Conservation (phyloP, 2,888 invertebrate genomes). For the Ypsolopha sequella region DNA sequence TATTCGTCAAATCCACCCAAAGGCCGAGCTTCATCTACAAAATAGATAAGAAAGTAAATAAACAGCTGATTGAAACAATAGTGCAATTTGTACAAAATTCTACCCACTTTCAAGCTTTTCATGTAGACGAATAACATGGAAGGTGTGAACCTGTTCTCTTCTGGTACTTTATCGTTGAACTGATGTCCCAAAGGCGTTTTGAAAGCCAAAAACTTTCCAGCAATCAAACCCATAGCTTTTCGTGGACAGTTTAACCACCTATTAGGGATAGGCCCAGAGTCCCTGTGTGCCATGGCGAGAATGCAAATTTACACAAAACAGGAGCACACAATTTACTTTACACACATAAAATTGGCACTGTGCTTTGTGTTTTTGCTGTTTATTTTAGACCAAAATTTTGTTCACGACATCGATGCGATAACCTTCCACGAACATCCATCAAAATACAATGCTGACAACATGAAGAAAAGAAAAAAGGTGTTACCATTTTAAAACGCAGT, state of each 20-base stretch:
- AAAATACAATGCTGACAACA: no score
- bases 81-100: background rate
- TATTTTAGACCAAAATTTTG: background rate
- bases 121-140: slow-evolving; percentile 88
- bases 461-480: no score
- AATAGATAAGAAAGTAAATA: slow-evolving; percentile 4
- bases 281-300: slow-evolving; percentile 38
- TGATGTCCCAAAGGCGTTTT: slow-evolving; percentile 91
- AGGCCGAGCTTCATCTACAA: slow-evolving; percentile 87
- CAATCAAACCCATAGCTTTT: slow-evolving; percentile 79
- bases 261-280: slow-evolving; percentile 79
- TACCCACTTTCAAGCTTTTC: slow-evolving; percentile 79
- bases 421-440: no score
- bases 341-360: no score
- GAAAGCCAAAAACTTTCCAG: slow-evolving; percentile 90
- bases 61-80: background rate
- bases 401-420: no score
- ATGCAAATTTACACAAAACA: no score
- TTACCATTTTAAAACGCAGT: no score
- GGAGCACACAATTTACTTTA: no score
- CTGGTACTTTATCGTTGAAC: slow-evolving; percentile 88
- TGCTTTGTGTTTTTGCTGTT: background rate
- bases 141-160: slow-evolving; percentile 85
- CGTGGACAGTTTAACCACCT: slow-evolving; percentile 92
- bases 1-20: slow-evolving; percentile 98